Conservation (phyloP, 1,140 invertebrate species). For the Rhyacophila brunnea region DNA sequence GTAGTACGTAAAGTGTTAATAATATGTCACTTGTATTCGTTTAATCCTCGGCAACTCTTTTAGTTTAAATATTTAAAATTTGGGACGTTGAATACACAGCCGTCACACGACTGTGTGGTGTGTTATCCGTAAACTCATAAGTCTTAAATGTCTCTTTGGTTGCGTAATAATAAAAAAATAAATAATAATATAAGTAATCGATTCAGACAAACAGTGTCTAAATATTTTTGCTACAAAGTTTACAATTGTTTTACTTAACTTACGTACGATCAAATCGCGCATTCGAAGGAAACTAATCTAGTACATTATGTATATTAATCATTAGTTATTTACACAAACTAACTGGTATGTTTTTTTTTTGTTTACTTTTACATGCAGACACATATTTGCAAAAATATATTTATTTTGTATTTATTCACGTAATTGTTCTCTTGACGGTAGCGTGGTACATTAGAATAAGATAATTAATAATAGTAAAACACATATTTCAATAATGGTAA, state of each 20-base stretch:
- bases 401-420: not conserved
- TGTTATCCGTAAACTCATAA: not conserved
- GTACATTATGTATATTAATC: not conserved
- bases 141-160: constrained; percentile 2
- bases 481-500: too few relatives aligned
- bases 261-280: not conserved
- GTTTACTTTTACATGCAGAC: not conserved
- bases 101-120: too few relatives aligned
- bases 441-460: not conserved
- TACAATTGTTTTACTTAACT: not conserved
- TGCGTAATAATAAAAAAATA: not conserved
- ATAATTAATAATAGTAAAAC: too few relatives aligned
- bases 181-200: not conserved
- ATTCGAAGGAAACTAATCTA: not conserved
- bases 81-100: too few relatives aligned
- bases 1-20: too few relatives aligned
- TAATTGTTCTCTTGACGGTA: not conserved
- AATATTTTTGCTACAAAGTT: not conserved
- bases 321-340: not conserved
- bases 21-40: too few relatives aligned
- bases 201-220: not conserved
- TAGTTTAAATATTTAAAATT: too few relatives aligned
- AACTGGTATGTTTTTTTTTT: not conserved
- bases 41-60: too few relatives aligned
- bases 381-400: constrained; percentile 1